Evolutionary conservation across 2,888 invertebrate species (phyloP).

Genomic region (Habrosyne pyritoides): DNA sequence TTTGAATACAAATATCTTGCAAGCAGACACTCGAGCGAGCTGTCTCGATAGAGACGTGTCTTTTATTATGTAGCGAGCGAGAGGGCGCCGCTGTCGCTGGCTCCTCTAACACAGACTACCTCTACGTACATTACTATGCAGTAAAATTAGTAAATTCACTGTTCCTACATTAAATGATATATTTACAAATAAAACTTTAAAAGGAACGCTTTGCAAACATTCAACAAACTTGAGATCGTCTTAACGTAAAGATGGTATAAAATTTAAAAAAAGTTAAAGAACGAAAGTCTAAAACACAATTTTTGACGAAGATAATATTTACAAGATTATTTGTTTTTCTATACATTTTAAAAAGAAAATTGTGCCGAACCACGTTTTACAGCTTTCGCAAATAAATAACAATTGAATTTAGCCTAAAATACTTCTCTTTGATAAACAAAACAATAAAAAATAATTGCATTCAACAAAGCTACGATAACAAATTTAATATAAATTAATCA

Average conservation of each 20-base stretch:
- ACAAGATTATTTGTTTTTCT: constrained; percentile 55
- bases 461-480: constrained; percentile 83
- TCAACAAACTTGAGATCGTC: constrained; percentile 84
- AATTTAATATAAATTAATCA: constrained; percentile 82
- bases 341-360: constrained; percentile 60
- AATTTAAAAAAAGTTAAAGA: constrained; percentile 74
- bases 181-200: constrained; percentile 84
- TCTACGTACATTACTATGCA: constrained; percentile 64
- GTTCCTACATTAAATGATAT: constrained; percentile 76
- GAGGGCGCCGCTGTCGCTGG: constrained; percentile 13
- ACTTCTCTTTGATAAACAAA: constrained; percentile 81
- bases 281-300: constrained; percentile 72
- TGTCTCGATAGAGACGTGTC: constrained; percentile 50
- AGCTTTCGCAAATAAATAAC: constrained; percentile 82
- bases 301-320: constrained; percentile 68
- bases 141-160: constrained; percentile 79
- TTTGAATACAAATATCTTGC: constrained; percentile 68
- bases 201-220: constrained; percentile 84
- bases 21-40: constrained; percentile 54
- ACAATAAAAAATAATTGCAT: constrained; percentile 84
- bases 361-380: constrained; percentile 77
- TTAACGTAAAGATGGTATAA: constrained; percentile 83
- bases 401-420: constrained; percentile 83
- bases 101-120: constrained; percentile 48
- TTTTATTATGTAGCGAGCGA: constrained; percentile 45